Evolutionary conservation across 1,140 invertebrate genomes (phyloP).

Genomic region (Ptiloglossa arizonensis): DNA sequence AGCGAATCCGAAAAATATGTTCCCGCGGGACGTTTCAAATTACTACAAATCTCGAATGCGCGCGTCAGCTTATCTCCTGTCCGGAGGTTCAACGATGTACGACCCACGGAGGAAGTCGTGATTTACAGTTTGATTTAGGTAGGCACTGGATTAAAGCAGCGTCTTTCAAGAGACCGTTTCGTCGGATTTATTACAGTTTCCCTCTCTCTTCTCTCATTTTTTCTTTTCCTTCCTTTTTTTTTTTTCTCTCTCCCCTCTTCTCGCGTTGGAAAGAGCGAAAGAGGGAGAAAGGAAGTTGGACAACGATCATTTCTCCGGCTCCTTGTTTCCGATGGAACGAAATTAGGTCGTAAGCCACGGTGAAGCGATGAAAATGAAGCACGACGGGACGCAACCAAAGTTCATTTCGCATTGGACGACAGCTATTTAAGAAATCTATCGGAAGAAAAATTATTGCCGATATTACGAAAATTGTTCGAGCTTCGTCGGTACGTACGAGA

Average conservation of each 20-base stretch:
- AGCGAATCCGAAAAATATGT: background rate
- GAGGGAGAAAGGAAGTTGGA: background rate
- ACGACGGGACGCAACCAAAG: background rate
- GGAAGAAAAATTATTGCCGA: background rate
- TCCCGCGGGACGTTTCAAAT: slow-evolving; percentile 10
- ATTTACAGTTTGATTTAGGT: slow-evolving; percentile 62
- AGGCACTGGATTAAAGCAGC: slow-evolving; percentile 52
- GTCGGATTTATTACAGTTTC: slow-evolving; percentile 60
- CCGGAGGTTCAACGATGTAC: slow-evolving; percentile 33
- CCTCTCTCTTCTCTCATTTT: no score
- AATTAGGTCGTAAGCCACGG: background rate
- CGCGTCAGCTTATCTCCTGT: slow-evolving; percentile 51
- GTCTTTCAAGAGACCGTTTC: slow-evolving; percentile 44
- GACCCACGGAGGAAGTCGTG: slow-evolving; percentile 37
- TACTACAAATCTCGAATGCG: slow-evolving; percentile 47
- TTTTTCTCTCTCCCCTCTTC: no score
- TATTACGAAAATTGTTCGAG: background rate
- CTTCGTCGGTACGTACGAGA: background rate
- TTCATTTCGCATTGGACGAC: background rate
- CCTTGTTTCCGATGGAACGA: background rate
- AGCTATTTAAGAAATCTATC: background rate
- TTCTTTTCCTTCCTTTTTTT: no score
- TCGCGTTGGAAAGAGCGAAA: background rate
- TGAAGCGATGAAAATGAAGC: background rate
- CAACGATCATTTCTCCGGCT: background rate